These are phyloP conservation scores for Lycophotia porphyrea DNA, from an alignment of 2,888 invertebrate genomes.

Conservation along the genomic window DNA sequence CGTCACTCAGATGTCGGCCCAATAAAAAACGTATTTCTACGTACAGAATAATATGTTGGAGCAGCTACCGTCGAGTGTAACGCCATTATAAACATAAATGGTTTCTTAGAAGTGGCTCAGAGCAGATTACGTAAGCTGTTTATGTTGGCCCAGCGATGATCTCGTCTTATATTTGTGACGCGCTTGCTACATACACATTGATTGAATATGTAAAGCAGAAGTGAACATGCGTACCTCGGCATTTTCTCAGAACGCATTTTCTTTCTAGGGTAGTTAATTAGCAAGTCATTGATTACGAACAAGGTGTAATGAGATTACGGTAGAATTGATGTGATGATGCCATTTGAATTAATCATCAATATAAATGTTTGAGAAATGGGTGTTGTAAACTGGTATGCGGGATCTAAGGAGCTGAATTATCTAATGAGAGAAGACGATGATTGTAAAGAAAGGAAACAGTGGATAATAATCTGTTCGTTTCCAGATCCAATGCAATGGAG, in stretches of 20 bases:
- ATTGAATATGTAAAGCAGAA: conserved; percentile 59
- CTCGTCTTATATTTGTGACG: conserved; percentile 68
- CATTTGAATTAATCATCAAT: conserved; percentile 40
- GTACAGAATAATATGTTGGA: conserved; percentile 72
- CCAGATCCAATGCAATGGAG: conserved; percentile 97
- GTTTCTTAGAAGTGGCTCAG: conserved; percentile 81
- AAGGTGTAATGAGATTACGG: conserved; percentile 55
- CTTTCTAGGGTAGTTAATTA: conserved; percentile 42
- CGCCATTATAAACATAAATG: conserved; percentile 81
- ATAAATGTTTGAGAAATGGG: conserved; percentile 34
- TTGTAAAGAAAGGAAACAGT: neutral
- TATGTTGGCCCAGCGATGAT: conserved; percentile 74
- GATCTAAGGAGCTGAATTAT: neutral
- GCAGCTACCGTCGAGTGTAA: conserved; percentile 74
- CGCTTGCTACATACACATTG: conserved; percentile 54
- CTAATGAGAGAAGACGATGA: neutral
- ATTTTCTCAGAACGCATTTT: conserved; percentile 53
- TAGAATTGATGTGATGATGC: conserved; percentile 32
- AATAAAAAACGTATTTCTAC: conserved; percentile 79
- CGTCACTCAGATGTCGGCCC: conserved; percentile 76
- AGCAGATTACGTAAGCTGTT: conserved; percentile 84
- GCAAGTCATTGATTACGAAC: conserved; percentile 47
- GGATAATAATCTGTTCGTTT: conserved; percentile 67
- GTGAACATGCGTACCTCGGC: conserved; percentile 23
- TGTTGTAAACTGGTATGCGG: neutral